Conservation (phyloP, 2,113 vertebrate genomes). For the Prunella himalayana region DNA sequence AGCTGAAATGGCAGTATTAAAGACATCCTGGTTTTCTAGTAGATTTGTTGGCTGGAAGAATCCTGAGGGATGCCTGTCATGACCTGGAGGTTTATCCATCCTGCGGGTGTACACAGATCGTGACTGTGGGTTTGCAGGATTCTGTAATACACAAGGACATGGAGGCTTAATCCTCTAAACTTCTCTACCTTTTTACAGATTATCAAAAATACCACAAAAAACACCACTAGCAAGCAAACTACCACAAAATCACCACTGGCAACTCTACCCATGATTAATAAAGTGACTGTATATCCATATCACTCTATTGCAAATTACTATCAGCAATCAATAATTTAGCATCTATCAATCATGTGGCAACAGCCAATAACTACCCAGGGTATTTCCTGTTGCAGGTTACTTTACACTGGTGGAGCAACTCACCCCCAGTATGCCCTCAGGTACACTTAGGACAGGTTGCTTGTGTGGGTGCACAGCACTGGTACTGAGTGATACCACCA, state of each 20-base stretch:
- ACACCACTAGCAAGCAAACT: not conserved
- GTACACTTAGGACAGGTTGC: too few relatives aligned
- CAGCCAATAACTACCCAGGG: not conserved
- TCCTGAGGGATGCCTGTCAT: not conserved
- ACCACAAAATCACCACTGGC: not conserved
- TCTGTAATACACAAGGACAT: not conserved
- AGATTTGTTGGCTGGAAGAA: not conserved
- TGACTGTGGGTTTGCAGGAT: not conserved
- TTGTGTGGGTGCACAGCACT: not conserved
- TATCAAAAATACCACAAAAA: not conserved
- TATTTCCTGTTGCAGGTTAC: not conserved
- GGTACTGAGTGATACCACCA: too few relatives aligned
- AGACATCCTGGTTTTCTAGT: not conserved
- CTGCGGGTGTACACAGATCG: accelerated
- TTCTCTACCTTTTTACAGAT: not conserved
- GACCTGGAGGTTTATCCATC: not conserved
- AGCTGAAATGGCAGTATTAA: not conserved
- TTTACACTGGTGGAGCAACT: not conserved
- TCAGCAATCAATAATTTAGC: not conserved
- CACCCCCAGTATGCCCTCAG: not conserved
- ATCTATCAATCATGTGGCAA: not conserved
- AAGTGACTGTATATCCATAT: not conserved
- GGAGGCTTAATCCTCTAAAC: not conserved
- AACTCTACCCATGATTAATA: not conserved
- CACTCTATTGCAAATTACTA: not conserved